Base-by-base conservation (phyloP, 2,888 invertebrate species). In the Clistopyga incitator region DNA sequence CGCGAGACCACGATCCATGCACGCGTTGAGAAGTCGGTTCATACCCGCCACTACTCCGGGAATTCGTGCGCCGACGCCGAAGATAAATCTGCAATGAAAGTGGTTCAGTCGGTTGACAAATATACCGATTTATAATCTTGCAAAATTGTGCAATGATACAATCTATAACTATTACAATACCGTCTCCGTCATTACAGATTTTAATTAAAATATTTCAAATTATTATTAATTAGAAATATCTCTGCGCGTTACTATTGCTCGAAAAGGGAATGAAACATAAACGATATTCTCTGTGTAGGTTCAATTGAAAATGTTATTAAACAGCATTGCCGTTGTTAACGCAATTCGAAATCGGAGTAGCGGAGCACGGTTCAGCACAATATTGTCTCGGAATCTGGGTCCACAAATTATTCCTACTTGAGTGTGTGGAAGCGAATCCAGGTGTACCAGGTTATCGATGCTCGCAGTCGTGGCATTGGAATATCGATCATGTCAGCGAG, bases 401-500 rank as follows among this genome's bases (percentile, higher is more conserved):
- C 25, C 11, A 56, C 4, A 56, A 25, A 56, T 25, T 56, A 59
- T 65, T 74, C 87, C 82, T 84, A 91, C 90, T 88, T 91, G 2
- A 81, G 15, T 0, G 87, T 1, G 1, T 81, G 25, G 42, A 87
- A 87, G 38, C 50, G 84, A 6, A 91, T 80, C 87, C 89, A 87
- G 13, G 74, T 50, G 0, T 0, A 4, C 72, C 89, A 89, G 10
- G 88, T 84, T 23, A 91, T 29, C 0, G 88, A 84, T 0, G 87
- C 84, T 71, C 87, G 86, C 0, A 92, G 67, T 25, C 88, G 59
- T 2, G 91, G 90, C 87, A 90, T 88, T 0, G 86, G 75, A 0
- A 93, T 65, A 45, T 88, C 87, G 29, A 93, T 61, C 0, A 92
- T 64, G 67, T 91, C 90, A 6, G 90, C 88, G 6, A 93, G 72